Conservation (phyloP, 1,140 invertebrate genomes). For the Wasmannia auropunctata region DNA sequence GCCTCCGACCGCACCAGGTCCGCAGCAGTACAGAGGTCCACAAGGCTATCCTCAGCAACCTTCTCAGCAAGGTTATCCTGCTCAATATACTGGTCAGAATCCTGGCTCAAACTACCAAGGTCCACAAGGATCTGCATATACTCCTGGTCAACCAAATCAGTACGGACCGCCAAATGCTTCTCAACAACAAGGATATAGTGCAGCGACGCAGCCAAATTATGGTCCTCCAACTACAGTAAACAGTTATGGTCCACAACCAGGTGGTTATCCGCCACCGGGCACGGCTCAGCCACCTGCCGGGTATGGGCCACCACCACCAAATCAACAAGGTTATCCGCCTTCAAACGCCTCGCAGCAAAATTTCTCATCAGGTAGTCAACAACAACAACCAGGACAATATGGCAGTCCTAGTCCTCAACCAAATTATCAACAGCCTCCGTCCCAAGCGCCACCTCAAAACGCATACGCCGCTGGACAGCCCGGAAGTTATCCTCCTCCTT, state of each 20-base stretch:
- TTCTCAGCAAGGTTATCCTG: slow-evolving; percentile 86
- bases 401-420: slow-evolving; percentile 83
- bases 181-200: slow-evolving; percentile 81
- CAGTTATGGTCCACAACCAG: slow-evolving; percentile 82
- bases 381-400: slow-evolving; percentile 81
- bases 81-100: slow-evolving; percentile 84
- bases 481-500: slow-evolving; percentile 82
- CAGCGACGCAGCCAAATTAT: slow-evolving; percentile 81
- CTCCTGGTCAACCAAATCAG: slow-evolving; percentile 81
- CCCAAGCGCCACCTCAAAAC: slow-evolving; percentile 82
- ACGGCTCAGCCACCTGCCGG: slow-evolving; percentile 79
- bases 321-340: slow-evolving; percentile 82
- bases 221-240: slow-evolving; percentile 83
- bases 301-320: slow-evolving; percentile 83
- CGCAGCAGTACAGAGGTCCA: slow-evolving; percentile 85
- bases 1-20: slow-evolving; percentile 80
- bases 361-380: slow-evolving; percentile 80
- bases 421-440: slow-evolving; percentile 82
- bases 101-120: slow-evolving; percentile 82
- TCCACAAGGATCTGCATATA: slow-evolving; percentile 81
- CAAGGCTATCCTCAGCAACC: slow-evolving; percentile 87
- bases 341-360: slow-evolving; percentile 81
- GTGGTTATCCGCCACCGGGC: slow-evolving; percentile 81
- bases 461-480: slow-evolving; percentile 81
- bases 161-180: slow-evolving; percentile 81